Conservation (phyloP, 2,888 invertebrate genomes). For the Agrochola circellaris region DNA sequence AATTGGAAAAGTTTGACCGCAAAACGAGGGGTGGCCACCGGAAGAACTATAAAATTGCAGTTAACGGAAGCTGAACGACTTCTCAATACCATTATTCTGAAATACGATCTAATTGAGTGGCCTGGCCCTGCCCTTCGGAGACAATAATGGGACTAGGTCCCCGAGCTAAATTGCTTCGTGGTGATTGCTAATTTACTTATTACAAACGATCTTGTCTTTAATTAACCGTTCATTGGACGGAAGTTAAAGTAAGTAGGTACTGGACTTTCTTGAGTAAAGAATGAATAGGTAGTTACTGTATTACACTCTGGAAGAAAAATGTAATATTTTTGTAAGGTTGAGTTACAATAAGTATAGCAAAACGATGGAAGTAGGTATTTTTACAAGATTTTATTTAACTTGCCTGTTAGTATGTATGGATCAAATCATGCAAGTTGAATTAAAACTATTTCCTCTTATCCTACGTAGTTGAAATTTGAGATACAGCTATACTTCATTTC, state of each 20-base stretch:
- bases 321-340: not conserved
- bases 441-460: too few relatives aligned
- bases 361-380: not conserved
- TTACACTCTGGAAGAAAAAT: not conserved
- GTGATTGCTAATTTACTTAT: conserved; percentile 70
- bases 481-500: too few relatives aligned
- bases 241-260: conserved; percentile 50
- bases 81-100: conserved; percentile 82
- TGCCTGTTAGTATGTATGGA: too few relatives aligned
- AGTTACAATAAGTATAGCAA: not conserved
- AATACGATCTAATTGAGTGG: conserved; percentile 80
- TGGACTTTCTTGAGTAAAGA: conserved; percentile 27
- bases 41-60: conserved; percentile 85
- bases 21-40: conserved; percentile 71
- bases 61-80: conserved; percentile 80
- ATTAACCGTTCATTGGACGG: conserved; percentile 59
- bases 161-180: conserved; percentile 55
- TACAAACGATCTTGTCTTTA: conserved; percentile 63
- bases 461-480: too few relatives aligned
- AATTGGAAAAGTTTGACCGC: conserved; percentile 83
- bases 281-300: conserved; percentile 14
- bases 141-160: conserved; percentile 64
- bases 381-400: not conserved
- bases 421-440: too few relatives aligned
- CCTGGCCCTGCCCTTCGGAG: conserved; percentile 65